Percentiles rank a stretch among this genome's conserved stretches.
Conservation (phyloP, 1,140 invertebrate genomes). For the Psilanteris sp. region DNA sequence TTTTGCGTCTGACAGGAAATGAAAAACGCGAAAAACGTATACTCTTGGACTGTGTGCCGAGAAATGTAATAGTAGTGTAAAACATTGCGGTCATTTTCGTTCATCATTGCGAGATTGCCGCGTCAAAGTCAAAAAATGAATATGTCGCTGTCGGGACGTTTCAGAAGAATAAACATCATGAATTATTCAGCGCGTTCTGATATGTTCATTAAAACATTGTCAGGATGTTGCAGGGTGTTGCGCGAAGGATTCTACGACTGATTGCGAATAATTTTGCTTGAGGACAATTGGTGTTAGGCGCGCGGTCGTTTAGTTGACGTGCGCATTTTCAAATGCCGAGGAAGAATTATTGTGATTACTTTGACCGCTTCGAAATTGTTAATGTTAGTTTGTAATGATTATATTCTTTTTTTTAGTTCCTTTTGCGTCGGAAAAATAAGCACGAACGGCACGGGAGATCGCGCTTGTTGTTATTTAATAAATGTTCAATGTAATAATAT, state of each 20-base stretch:
- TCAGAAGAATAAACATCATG: slow-evolving; percentile 56
- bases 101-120: slow-evolving; percentile 48
- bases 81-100: slow-evolving; percentile 39
- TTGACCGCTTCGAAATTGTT: slow-evolving; percentile 9
- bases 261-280: slow-evolving; percentile 31
- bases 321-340: slow-evolving; percentile 6
- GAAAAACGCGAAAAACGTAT: slow-evolving; percentile 17
- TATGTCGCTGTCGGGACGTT: slow-evolving; percentile 47
- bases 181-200: slow-evolving; percentile 44
- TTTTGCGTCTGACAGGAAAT: slow-evolving; percentile 18
- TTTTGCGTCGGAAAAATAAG: too few relatives aligned
- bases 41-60: slow-evolving; percentile 17
- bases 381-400: not conserved
- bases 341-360: slow-evolving; percentile 26
- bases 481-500: too few relatives aligned
- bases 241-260: slow-evolving; percentile 25
- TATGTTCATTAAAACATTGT: slow-evolving; percentile 49
- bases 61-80: slow-evolving; percentile 40
- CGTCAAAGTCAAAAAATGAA: slow-evolving; percentile 53
- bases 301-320: slow-evolving; percentile 9
- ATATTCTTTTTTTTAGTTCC: too few relatives aligned
- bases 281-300: slow-evolving; percentile 27
- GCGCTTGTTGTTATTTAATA: too few relatives aligned
- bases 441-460: too few relatives aligned
- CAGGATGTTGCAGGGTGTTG: slow-evolving; percentile 11